A percentile compares a stretch with the other conserved stretches of the same genome.
These are phyloP conservation scores for Phaethornis superciliosus DNA, from an alignment of 2,113 vertebrate species.

Conservation along the genomic window DNA sequence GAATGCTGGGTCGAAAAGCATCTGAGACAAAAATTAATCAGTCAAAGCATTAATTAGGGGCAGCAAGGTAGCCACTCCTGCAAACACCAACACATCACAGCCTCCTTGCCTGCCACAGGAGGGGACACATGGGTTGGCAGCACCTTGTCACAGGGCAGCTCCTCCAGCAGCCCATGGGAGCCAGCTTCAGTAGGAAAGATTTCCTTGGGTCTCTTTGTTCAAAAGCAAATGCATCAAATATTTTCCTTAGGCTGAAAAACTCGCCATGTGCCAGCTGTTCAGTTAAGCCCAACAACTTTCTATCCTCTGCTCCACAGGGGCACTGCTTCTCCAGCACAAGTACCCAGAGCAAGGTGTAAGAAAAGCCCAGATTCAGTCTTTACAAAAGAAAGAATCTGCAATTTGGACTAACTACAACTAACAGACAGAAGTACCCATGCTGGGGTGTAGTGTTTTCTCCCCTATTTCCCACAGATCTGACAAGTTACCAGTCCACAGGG, in stretches of 20 bases:
- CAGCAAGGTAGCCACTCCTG: not conserved
- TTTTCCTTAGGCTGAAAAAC: not conserved
- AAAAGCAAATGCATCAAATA: not conserved
- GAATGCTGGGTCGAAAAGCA: not conserved
- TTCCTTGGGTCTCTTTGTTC: not conserved
- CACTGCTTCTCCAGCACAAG: not conserved
- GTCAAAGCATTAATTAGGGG: not conserved
- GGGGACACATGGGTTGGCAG: not conserved
- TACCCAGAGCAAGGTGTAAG: not conserved
- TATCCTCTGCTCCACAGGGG: not conserved
- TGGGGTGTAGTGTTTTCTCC: not conserved
- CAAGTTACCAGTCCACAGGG: not conserved
- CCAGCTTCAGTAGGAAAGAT: not conserved
- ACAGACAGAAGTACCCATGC: not conserved
- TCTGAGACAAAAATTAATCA: not conserved
- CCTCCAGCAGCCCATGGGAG: accelerated
- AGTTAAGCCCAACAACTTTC: not conserved
- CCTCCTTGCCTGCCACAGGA: not conserved
- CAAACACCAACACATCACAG: not conserved
- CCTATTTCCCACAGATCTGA: not conserved
- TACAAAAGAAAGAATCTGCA: not conserved
- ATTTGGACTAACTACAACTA: not conserved
- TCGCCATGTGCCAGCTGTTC: not conserved
- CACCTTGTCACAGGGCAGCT: not conserved
- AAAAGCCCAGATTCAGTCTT: not conserved